A percentile compares a stretch with the other conserved stretches of the same genome.
Conservation (phyloP, 2,888 invertebrate species). For the Pollenia angustigena region DNA sequence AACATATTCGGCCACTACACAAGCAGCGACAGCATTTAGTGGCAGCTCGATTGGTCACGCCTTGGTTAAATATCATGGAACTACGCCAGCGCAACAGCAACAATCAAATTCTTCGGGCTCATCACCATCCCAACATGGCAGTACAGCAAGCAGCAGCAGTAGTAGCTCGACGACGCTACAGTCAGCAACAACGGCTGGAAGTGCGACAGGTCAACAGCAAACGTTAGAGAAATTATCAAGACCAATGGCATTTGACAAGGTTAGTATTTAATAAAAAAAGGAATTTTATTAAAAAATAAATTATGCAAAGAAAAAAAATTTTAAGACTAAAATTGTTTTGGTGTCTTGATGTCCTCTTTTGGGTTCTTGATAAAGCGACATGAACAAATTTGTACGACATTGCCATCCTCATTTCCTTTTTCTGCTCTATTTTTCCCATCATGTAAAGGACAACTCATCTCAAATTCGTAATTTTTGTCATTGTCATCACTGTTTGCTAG, state of each 20-base stretch:
- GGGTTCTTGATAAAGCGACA: conserved; percentile 73
- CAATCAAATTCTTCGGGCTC: conserved; percentile 76
- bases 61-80: conserved; percentile 64
- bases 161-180: conserved; percentile 67
- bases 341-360: conserved; percentile 10
- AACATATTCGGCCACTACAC: conserved; percentile 78
- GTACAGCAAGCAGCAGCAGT: conserved; percentile 73
- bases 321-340: not conserved
- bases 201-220: conserved; percentile 76
- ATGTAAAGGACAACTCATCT: conserved; percentile 73
- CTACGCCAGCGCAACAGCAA: conserved; percentile 61
- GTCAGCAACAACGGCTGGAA: conserved; percentile 66
- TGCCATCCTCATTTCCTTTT: conserved; percentile 41
- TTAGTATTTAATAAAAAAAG: conserved; percentile 79
- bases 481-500: conserved; percentile 9
- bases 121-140: conserved; percentile 74
- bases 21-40: conserved; percentile 79
- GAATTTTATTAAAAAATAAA: conserved; percentile 39
- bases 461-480: conserved; percentile 41
- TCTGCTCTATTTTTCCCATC: conserved; percentile 36
- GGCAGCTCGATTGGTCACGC: conserved; percentile 76
- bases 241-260: conserved; percentile 91
- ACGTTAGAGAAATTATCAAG: conserved; percentile 84
- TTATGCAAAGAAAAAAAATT: not conserved
- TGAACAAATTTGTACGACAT: conserved; percentile 74